A percentile compares a stretch with the other conserved stretches of the same genome.
Conservation (phyloP, 2,888 invertebrate genomes). For the Quadroppia sp. region DNA sequence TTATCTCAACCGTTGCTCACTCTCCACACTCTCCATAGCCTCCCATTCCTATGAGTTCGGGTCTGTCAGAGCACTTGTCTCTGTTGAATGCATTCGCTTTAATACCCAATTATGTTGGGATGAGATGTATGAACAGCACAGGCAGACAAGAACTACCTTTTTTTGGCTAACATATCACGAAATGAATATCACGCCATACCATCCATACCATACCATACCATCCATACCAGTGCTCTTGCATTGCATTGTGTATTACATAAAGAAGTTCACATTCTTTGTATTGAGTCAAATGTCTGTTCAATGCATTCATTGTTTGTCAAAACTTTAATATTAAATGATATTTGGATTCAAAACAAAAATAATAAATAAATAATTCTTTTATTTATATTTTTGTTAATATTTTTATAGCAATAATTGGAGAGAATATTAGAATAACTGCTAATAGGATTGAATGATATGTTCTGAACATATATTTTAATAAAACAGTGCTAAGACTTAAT, state of each 20-base stretch:
- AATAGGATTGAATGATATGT: no score
- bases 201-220: not conserved
- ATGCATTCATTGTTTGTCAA: not conserved
- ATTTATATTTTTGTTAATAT: no score
- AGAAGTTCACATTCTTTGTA: slow-evolving; percentile 1
- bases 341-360: no score
- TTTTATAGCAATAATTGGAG: no score
- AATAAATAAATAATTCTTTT: no score
- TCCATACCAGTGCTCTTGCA: not conserved
- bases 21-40: not conserved
- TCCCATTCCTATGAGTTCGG: not conserved
- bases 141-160: not conserved
- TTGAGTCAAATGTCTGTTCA: not conserved
- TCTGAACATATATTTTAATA: no score
- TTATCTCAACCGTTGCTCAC: not conserved
- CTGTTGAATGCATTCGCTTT: slow-evolving; percentile 9
- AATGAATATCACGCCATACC: not conserved
- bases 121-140: slow-evolving; percentile 11
- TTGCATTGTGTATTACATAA: not conserved
- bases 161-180: slow-evolving; percentile 9
- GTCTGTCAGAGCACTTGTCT: not conserved
- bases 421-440: no score
- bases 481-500: not conserved
- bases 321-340: no score
- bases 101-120: slow-evolving; percentile 29